phyloP scores from a whole-genome alignment of 2,797 vertebrate genomes.

The Fistularia tabacaria region DNA sequence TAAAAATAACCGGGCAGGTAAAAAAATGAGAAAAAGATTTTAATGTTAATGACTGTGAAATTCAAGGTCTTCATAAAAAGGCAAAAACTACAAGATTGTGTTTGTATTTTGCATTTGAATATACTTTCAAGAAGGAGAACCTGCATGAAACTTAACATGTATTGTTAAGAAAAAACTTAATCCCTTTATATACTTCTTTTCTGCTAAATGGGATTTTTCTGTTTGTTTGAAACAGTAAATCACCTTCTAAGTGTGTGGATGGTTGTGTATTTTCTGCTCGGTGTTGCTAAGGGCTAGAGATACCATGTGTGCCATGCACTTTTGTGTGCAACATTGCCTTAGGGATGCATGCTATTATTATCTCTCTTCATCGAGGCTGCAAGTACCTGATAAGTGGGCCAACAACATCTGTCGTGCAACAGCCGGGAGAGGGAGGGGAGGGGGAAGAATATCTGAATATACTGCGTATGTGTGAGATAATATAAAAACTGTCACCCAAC shows the following conservation, averaged over 20 bases:
- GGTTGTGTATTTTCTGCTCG: conserved; percentile 4
- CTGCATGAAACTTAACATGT: too few species aligned
- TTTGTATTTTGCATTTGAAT: too few species aligned
- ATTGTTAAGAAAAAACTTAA: too few species aligned
- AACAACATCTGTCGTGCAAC: conserved; percentile 21
- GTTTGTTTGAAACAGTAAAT: conserved; percentile 2
- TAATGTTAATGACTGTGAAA: too few species aligned
- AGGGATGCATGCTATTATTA: conserved; percentile 30
- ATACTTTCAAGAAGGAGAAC: too few species aligned
- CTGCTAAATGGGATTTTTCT: too few species aligned
- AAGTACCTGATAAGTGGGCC: conserved; percentile 29
- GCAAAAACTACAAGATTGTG: too few species aligned
- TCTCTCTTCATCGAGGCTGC: conserved; percentile 13
- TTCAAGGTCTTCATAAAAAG: too few species aligned
- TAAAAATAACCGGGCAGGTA: too few species aligned
- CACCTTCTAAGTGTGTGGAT: neutral
- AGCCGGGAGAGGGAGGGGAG: neutral
- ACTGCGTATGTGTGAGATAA: neutral
- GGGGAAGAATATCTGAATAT: neutral
- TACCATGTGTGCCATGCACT: conserved; percentile 6
- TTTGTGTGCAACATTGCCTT: neutral
- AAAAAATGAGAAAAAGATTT: too few species aligned
- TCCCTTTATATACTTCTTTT: too few species aligned
- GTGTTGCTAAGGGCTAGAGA: conserved; percentile 14
- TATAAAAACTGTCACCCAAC: too few species aligned